Evolutionary conservation across 1,140 invertebrate species (phyloP), one percentile per base, ranked within the genome.

Genomic region (Wasmannia auropunctata): DNA sequence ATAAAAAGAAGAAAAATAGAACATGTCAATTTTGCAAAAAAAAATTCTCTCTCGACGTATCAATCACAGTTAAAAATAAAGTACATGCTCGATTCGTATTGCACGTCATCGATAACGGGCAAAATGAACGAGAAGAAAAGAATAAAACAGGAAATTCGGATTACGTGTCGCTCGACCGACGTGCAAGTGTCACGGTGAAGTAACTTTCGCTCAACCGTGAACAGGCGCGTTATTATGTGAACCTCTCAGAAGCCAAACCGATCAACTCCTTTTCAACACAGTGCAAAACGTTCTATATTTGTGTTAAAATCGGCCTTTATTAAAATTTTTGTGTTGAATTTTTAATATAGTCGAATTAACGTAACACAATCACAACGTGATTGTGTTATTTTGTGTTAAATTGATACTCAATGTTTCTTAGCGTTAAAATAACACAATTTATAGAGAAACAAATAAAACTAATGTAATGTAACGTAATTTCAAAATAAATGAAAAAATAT

Each of bases 131-230:
- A 40, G 5, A 22, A 65, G 34, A 19, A 58, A 76, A 76, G 10
- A 43, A 43, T 40, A 25, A 28, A 60, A 76, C 28, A 58, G 56
- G 34, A 58, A 60, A 28, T 76, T 40, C 43, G 54, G n/a, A 74
- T 74, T 51, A 74, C 49, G 46, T 49, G 51, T 31, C 31, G 49
- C 28, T 34, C 31, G 31, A 22, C 16, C 25, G 70, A 22, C 49
- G 22, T 28, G 40, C 67, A 70, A 70, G 40, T 54, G 70, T 74
- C 70, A 34, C 19, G 70, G 46, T 54, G 28, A 31, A 60, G 37
- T 58, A 40, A 60, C 16, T 76, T 76, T 58, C 37, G 54, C 16
- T 76, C 34, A 58, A 76, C 34, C 34, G 54, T 74, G 31, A 60
- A 75, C 31, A 25, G 8, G 34, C n/a, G 70, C 51, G 19, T 46